Evolutionary conservation across 2,797 vertebrate species (phyloP).

Genomic region (Cossypha dichroa): DNA sequence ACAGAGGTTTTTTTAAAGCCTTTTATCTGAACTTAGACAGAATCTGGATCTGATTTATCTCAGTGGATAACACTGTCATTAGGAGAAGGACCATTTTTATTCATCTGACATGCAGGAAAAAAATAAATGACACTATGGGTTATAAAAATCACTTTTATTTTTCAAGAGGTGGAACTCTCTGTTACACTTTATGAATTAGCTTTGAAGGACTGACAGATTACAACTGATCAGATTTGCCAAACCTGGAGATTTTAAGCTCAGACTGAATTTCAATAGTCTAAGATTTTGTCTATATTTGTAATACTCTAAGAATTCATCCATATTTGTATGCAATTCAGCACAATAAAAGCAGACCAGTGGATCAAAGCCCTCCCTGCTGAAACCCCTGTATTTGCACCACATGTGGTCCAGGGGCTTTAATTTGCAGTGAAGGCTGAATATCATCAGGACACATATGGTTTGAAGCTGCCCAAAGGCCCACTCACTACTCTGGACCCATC

Average conservation of each 20-base stretch:
- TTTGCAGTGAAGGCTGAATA: neutral
- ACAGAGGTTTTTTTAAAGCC: neutral
- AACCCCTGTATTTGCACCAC: neutral
- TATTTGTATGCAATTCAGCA: neutral
- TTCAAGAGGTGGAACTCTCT: neutral
- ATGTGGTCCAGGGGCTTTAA: neutral
- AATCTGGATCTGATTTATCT: neutral
- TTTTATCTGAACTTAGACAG: neutral
- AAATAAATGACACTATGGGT: neutral
- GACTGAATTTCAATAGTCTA: neutral
- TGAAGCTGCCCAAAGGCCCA: neutral
- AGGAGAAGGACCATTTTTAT: neutral
- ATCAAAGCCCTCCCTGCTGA: neutral
- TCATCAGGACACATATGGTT: neutral
- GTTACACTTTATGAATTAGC: neutral
- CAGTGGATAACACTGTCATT: neutral
- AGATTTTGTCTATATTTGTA: neutral
- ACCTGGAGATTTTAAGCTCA: neutral
- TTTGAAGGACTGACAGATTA: neutral
- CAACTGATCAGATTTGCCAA: neutral
- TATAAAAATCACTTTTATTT: constrained; percentile 2
- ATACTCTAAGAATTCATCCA: neutral
- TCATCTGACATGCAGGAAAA: neutral
- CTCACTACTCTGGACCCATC: neutral
- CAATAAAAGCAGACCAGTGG: neutral